These are phyloP conservation scores for Erpobdella octoculata DNA, from an alignment of 2,888 invertebrate species.

Conservation along the genomic window DNA sequence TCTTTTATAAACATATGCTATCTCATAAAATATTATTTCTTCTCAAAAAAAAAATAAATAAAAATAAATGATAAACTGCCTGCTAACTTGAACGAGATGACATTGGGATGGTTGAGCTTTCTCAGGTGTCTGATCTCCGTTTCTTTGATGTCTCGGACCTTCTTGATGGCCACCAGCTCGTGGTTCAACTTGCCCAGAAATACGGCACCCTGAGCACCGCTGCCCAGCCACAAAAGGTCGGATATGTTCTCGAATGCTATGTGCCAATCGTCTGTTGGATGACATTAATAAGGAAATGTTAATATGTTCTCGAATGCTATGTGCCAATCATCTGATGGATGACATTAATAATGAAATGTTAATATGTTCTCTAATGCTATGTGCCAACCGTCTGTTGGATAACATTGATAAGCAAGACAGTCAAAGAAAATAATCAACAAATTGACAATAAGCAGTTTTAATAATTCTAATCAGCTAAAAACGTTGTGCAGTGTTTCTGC, in stretches of 20 bases:
- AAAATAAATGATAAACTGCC: too few relatives aligned
- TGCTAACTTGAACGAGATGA: slow-evolving; percentile 71
- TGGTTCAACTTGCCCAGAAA: slow-evolving; percentile 72
- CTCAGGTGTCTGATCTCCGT: slow-evolving; percentile 83
- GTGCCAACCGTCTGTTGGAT: slow-evolving; percentile 73
- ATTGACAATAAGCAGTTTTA: not conserved
- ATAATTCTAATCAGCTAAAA: too few relatives aligned
- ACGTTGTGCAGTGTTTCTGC: too few relatives aligned
- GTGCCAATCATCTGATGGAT: slow-evolving; percentile 73
- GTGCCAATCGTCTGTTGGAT: slow-evolving; percentile 73
- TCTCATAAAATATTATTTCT: too few relatives aligned
- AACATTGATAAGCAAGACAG: not conserved
- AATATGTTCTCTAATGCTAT: slow-evolving; percentile 81
- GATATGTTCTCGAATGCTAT: slow-evolving; percentile 83
- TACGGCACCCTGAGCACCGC: slow-evolving; percentile 91
- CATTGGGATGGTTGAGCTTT: slow-evolving; percentile 88
- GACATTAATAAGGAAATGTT: not conserved
- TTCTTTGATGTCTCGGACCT: slow-evolving; percentile 81
- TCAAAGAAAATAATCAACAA: not conserved
- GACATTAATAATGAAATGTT: not conserved
- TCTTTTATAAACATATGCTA: too few relatives aligned
- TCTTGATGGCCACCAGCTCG: slow-evolving; percentile 88
- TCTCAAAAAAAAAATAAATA: too few relatives aligned
- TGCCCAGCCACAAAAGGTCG: slow-evolving; percentile 81
- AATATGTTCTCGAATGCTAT: slow-evolving; percentile 81